These are phyloP conservation scores for Galerucella nymphaeae DNA, from an alignment of 2,888 invertebrate species.

Conservation along the genomic window DNA sequence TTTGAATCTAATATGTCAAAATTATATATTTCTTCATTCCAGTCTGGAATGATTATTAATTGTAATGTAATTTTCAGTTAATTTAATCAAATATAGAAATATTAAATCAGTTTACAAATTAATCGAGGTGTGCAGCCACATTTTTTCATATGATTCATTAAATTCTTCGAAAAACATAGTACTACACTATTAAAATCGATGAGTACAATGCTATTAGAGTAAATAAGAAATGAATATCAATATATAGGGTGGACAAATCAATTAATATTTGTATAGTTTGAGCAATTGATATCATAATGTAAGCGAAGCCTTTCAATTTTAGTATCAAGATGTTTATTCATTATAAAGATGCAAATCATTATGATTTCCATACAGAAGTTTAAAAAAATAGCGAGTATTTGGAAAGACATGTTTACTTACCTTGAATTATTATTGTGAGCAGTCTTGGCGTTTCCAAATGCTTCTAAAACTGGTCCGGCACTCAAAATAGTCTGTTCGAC, in stretches of 20 bases:
- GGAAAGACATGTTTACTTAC: constrained; percentile 35
- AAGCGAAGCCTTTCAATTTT: no score
- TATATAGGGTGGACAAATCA: no score
- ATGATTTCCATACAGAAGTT: no score
- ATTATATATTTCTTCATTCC: no score
- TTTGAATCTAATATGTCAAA: no score
- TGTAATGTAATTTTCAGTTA: constrained; percentile 11
- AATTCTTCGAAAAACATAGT: constrained; percentile 20
- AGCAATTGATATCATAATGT: no score
- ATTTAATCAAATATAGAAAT: constrained; percentile 2
- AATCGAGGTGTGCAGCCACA: constrained; percentile 22
- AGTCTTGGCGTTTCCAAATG: constrained; percentile 98
- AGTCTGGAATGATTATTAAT: background rate
- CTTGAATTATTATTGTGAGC: constrained; percentile 95
- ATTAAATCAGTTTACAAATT: background rate
- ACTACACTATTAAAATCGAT: background rate
- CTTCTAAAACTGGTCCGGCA: constrained; percentile 95
- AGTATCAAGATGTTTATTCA: no score
- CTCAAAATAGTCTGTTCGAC: constrained; percentile 96
- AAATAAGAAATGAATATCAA: background rate
- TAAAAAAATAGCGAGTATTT: background rate
- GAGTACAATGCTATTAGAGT: background rate
- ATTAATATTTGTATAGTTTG: no score
- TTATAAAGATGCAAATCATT: no score
- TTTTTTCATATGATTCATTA: constrained; percentile 21